A percentile compares a stretch with the other conserved stretches of the same genome.
Evolutionary conservation across 2,113 vertebrate species (phyloP).

Genomic region (Limanda limanda): DNA sequence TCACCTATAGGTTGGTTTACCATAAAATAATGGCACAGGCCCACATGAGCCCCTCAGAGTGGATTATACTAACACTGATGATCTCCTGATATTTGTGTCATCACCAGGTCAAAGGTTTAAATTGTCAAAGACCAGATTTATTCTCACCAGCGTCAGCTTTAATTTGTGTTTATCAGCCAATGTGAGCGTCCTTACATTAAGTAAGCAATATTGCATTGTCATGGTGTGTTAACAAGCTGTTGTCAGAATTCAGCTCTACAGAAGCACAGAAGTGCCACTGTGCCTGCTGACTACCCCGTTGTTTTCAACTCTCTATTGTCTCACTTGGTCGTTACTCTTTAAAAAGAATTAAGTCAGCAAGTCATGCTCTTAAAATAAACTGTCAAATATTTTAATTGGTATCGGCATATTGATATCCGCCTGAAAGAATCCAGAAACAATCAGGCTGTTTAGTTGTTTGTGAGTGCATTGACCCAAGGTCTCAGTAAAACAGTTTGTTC

Average conservation of each 20-base stretch:
- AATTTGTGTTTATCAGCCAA: neutral
- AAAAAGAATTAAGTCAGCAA: too few species aligned
- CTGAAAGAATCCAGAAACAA: too few species aligned
- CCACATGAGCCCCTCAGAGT: too few species aligned
- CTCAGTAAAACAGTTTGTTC: conserved; percentile 22
- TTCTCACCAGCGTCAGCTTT: neutral
- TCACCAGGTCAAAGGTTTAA: neutral
- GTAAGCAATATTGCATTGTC: neutral
- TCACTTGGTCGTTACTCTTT: neutral
- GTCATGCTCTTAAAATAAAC: neutral
- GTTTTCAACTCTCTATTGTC: neutral
- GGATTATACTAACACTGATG: neutral
- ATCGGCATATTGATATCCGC: neutral
- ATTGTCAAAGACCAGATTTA: neutral
- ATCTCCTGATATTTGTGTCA: neutral
- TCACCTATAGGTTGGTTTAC: too few species aligned
- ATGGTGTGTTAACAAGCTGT: neutral
- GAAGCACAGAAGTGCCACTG: too few species aligned
- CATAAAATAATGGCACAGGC: neutral
- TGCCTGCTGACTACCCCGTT: too few species aligned
- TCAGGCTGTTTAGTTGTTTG: neutral
- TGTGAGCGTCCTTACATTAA: neutral
- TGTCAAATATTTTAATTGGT: neutral
- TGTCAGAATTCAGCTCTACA: neutral
- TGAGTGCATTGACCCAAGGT: conserved; percentile 23